Evolutionary conservation across 1,140 invertebrate species (phyloP), one percentile per base, ranked within the genome.

Genomic region (Archegozetes longisetosus): DNA sequence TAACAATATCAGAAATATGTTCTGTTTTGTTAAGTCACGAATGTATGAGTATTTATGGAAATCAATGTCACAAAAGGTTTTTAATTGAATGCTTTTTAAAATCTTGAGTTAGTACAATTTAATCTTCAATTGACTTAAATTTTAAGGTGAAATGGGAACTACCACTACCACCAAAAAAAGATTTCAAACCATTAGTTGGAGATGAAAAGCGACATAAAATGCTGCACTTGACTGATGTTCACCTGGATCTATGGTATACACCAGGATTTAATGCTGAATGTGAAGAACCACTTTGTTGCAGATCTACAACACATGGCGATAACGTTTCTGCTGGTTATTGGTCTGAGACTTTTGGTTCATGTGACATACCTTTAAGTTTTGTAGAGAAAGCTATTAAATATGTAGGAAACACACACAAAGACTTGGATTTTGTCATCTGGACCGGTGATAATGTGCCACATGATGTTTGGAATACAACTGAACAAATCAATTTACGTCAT

Each of bases 401-500:
- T 48, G 74, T 76, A 29, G 29, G 64, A n/a, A 59, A 66, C 24
- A 62, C 55, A 26, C 68, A 72, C 55, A 56, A 64, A 25, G 71
- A 58, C 71, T 76, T 84, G 55, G 82, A 86, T 59, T 78, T 80
- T 23, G 76, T 92, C 60, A 84, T 88, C 65, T 88, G 86, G 71
- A 88, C 88, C 22, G 88, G 88, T 4, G 88, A 91, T 68, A 76
- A 86, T 2, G 80, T 88, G 51, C 80, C 86, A 61, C 88, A 93
- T 68, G 81, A 83, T 66, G 76, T 88, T 23, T 92, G 85, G 85
- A 80, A 82, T 66, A 88, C 85, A 24, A 79, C 81, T 0, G 72
- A 76, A 47, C 71, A 79, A 40, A 58, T 58, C 12, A 49, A 50
- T 27, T 20, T 58, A 2, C 6, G 47, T n/a, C 48, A 49, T 14